Evolutionary conservation across 1,140 invertebrate species (phyloP).

Genomic region (Drosophila ananassae): DNA sequence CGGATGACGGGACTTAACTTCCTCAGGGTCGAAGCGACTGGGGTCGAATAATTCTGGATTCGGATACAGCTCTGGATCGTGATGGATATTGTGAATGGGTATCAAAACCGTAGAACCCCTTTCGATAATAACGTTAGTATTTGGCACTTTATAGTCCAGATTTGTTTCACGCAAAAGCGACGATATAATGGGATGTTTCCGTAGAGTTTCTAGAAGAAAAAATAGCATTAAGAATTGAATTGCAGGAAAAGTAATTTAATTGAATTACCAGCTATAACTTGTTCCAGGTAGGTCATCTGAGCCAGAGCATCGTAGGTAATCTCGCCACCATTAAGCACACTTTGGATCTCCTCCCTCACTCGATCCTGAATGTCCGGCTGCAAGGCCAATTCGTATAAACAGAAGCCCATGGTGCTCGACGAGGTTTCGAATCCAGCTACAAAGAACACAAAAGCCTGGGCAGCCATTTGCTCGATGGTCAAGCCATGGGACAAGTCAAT

Average conservation of each 20-base stretch:
- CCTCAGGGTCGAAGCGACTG: slow-evolving; percentile 85
- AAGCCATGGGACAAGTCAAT: slow-evolving; percentile 56
- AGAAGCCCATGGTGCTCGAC: slow-evolving; percentile 84
- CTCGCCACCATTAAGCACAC: slow-evolving; percentile 32
- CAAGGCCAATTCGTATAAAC: slow-evolving; percentile 80
- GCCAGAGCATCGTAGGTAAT: slow-evolving; percentile 74
- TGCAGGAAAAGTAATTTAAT: too few species aligned
- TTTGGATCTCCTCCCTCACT: slow-evolving; percentile 84
- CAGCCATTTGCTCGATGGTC: slow-evolving; percentile 75
- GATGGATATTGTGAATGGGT: slow-evolving; percentile 87
- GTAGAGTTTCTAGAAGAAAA: slow-evolving; percentile 73
- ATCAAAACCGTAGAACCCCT: slow-evolving; percentile 86
- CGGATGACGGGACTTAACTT: slow-evolving; percentile 83
- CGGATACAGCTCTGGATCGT: slow-evolving; percentile 85
- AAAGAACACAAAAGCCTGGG: slow-evolving; percentile 76
- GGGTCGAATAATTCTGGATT: slow-evolving; percentile 87
- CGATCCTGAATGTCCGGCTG: slow-evolving; percentile 85
- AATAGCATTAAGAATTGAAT: neutral
- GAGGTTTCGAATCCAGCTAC: slow-evolving; percentile 79
- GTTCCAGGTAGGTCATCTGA: slow-evolving; percentile 76
- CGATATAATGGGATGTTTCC: slow-evolving; percentile 85
- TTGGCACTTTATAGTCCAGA: slow-evolving; percentile 85
- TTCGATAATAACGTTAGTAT: slow-evolving; percentile 82
- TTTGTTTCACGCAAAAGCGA: slow-evolving; percentile 83
- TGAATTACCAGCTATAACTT: slow-evolving; percentile 75